These are phyloP conservation scores for Drosophila eugracilis DNA, from an alignment of 1,140 invertebrate species.

Conservation along the genomic window DNA sequence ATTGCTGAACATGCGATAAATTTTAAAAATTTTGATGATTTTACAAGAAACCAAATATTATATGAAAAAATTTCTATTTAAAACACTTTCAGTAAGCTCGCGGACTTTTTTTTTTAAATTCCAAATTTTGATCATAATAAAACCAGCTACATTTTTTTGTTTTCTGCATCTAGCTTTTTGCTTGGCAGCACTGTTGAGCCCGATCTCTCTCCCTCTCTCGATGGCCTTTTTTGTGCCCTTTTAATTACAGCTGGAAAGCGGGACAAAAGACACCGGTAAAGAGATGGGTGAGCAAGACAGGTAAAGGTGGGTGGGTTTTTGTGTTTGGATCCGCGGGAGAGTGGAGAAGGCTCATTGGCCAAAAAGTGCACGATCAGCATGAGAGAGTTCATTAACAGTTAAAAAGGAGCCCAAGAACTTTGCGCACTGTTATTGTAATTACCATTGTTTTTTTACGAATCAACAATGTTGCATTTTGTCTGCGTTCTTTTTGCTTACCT, in stretches of 20 bases:
- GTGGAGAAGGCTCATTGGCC: not conserved
- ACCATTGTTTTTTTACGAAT: conserved; percentile 4
- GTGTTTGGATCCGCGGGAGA: too few relatives aligned
- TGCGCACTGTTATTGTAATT: conserved; percentile 4
- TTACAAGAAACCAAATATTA: too few relatives aligned
- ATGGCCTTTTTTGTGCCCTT: conserved; percentile 1
- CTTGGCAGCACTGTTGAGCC: not conserved
- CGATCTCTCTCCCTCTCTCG: not conserved
- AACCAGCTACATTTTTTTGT: too few relatives aligned
- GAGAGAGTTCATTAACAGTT: conserved; percentile 38
- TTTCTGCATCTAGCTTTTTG: conserved; percentile 4
- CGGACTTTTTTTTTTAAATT: too few relatives aligned
- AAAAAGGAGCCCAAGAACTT: not conserved
- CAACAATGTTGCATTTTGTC: conserved; percentile 2
- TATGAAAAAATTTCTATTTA: too few relatives aligned
- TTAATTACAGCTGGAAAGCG: conserved; percentile 15
- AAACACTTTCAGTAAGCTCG: not conserved
- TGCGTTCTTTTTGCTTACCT: conserved; percentile 86
- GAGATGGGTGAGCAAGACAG: not conserved
- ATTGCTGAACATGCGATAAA: not conserved
- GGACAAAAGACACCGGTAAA: not conserved
- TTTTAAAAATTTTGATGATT: not conserved
- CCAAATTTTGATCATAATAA: too few relatives aligned
- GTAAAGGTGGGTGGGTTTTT: too few relatives aligned
- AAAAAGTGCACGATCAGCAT: conserved; percentile 37